Conservation (phyloP, 2,113 vertebrate species). For the Rhynchopsitta pachyrhyncha region DNA sequence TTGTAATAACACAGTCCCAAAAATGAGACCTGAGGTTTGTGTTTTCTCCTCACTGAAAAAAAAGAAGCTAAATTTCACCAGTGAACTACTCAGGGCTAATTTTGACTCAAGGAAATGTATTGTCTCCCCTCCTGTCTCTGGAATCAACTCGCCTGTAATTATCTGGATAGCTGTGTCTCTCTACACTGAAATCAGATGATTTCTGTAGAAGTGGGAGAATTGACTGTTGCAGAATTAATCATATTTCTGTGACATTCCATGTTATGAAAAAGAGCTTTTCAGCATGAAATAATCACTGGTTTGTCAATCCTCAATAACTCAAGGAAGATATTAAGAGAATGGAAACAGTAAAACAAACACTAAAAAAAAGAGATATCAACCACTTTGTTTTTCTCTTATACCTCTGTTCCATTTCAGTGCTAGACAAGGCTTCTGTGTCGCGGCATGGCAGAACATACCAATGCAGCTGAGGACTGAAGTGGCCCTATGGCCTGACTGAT, state of each 20-base stretch:
- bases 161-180: constrained; percentile 52
- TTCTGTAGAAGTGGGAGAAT: constrained; percentile 44
- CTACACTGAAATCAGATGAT: constrained; percentile 52
- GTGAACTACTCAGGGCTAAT: constrained; percentile 42
- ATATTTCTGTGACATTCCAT: constrained; percentile 26
- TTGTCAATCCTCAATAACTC: constrained; percentile 18
- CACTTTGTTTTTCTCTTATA: background rate
- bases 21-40: background rate
- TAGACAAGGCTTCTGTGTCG: background rate
- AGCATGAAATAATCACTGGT: constrained; percentile 7
- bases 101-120: constrained; percentile 64
- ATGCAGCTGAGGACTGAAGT: background rate
- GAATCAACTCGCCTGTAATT: constrained; percentile 53
- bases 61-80: background rate
- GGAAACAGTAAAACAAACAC: constrained; percentile 32
- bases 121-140: constrained; percentile 49
- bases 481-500: background rate
- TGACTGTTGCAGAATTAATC: constrained; percentile 35
- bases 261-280: constrained; percentile 34
- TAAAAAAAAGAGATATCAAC: background rate
- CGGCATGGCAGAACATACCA: background rate
- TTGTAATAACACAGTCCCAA: background rate
- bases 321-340: constrained; percentile 4
- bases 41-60: constrained; percentile 8
- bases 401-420: background rate